phyloP scores from a whole-genome alignment of 2,888 invertebrate genomes.

The Tetheella fluctuosa region DNA sequence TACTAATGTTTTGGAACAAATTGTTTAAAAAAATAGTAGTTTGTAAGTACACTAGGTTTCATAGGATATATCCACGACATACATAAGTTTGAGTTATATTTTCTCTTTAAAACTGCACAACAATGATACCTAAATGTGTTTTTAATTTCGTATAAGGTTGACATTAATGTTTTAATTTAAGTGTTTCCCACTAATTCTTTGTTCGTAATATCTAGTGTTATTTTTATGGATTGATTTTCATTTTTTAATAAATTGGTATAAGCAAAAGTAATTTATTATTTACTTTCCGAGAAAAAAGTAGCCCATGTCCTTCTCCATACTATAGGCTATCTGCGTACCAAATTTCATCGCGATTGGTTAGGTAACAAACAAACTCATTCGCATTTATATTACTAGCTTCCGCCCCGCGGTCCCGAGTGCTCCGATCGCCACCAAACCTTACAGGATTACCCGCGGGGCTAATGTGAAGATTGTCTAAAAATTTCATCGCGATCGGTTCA shows the following conservation, averaged over 20 bases:
- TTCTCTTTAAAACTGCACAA: constrained; percentile 46
- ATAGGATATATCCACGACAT: constrained; percentile 51
- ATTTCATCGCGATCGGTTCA: too few species aligned
- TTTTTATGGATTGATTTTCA: constrained; percentile 79
- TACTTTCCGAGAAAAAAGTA: too few species aligned
- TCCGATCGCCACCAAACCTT: too few species aligned
- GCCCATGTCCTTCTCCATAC: too few species aligned
- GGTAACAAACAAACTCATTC: too few species aligned
- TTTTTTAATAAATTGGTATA: constrained; percentile 77
- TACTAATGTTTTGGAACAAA: constrained; percentile 69
- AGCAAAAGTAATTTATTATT: constrained; percentile 41
- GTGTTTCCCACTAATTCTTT: constrained; percentile 67
- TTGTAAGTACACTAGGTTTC: constrained; percentile 50
- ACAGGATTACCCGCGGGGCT: too few species aligned
- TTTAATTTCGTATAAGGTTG: constrained; percentile 67
- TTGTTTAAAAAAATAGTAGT: constrained; percentile 57
- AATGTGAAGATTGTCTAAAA: too few species aligned
- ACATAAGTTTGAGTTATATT: constrained; percentile 48
- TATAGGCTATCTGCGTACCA: too few species aligned
- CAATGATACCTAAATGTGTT: constrained; percentile 43
- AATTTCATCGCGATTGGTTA: too few species aligned
- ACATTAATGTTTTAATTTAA: constrained; percentile 55
- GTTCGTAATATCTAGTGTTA: constrained; percentile 67
- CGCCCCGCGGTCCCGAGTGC: too few species aligned
- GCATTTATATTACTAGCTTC: too few species aligned